Evolutionary conservation across 2,113 vertebrate species (phyloP), one percentile per base, ranked within the genome.

Genomic region (Tiliqua scincoides): DNA sequence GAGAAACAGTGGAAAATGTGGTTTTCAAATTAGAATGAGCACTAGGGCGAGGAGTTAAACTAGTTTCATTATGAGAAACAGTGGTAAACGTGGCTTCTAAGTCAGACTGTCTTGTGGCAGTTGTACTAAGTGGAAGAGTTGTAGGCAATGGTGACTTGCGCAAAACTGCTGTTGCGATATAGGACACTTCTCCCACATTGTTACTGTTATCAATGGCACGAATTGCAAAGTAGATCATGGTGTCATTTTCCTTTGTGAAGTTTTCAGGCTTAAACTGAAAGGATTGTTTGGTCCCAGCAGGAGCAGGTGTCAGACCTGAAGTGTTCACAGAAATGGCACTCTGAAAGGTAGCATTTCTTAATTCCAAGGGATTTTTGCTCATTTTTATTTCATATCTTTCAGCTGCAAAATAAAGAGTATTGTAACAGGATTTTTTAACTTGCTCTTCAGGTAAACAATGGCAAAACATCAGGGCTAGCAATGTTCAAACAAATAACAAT

Each of bases 361-460:
- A 91, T 12, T 85, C 59, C 83, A 67, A 82, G 32, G 89, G 84
- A 82, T 21, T 62, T 40, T 65, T 25, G 80, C 92, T 95, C 86
- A 88, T 96, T 92, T 94, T 95, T 91, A 96, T 92, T 84, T 95
- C 77, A 76, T 97, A 97, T 8, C 67, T 82, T 15, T 89, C 57
- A 30, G 95, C 96, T 97, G 83, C 32, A 91, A 93, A 85, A 87
- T 78, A 91, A 89, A 90, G 25, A 85, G 9, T 8, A 73, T 48
- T 48, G 4, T 48, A 5, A 48, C 43, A 48, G 43, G 43, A 8
- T 48, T 48, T 48, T 48, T 8, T 8, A 48, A 4, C 43, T 8
- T 48, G 43, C 43, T 8, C 8, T 48, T 48, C 43, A 48, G 43
- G 43, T 8, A 48, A 48, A 48, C 43, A n/a, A n/a, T n/a, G n/a